Base-by-base conservation (phyloP, 2,113 vertebrate species). In the Cyanoderma ruficeps region DNA sequence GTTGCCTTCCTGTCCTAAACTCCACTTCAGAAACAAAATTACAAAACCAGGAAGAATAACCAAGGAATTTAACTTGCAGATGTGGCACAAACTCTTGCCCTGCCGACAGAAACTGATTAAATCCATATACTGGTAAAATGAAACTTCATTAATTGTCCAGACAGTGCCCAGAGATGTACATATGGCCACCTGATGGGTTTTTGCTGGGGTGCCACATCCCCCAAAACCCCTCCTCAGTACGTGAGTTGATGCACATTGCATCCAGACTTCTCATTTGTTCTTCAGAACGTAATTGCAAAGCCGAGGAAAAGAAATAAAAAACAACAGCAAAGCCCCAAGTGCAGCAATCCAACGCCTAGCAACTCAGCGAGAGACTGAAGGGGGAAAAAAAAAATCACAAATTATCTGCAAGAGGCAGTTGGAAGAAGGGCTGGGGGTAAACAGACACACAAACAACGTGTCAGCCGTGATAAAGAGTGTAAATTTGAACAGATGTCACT, bases 401-500 rank as follows among this genome's bases (percentile, higher is more conserved):
- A 98, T 98, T 98, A 98, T 97, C 90, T 83, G 90, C 85, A 93
- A 96, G 87, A 97, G 79, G 92, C 97, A 97, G 93, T 96, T 97
- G 96, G 96, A 98, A 96, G 61, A 96, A 93, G 96, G 86, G 91
- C 72, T 98, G 96, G 96, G 95, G 87, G 96, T 98, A 98, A 98
- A 98, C 96, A 98, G 94, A 96, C 94, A 97, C 79, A 97, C 96
- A 98, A 98, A 97, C 96, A 98, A 97, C 95, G 93, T 97, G 97
- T 97, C 96, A 97, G 91, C 96, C 96, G 94, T 97, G 97, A 98
- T 98, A 97, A 97, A 97, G 95, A 97, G 96, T 93, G 95, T 97
- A 98, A 98, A 98, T 98, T 97, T 98, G 97, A 98, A 98, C 98
- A 98, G 98, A 97, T 98, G 97, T 97, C 97, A 97, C 95, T 98